phyloP scores from a whole-genome alignment of 2,113 vertebrate species.

The Cyanocitta stelleri region DNA sequence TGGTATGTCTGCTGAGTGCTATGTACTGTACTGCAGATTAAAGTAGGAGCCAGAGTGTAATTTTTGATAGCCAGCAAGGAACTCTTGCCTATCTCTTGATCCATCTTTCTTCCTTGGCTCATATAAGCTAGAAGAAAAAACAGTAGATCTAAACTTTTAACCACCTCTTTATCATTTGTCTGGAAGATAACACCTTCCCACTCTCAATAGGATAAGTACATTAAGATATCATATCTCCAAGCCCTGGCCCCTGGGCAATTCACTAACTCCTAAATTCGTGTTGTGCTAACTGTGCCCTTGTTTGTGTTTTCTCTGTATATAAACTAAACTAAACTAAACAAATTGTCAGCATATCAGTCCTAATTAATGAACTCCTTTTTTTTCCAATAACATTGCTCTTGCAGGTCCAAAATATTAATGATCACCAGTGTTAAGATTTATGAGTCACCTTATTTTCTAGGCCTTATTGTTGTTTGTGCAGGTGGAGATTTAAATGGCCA shows the following conservation, averaged over 20 bases:
- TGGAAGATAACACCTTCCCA: constrained; percentile 40
- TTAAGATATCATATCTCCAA: constrained; percentile 67
- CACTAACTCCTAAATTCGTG: constrained; percentile 49
- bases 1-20: not conserved
- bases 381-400: constrained; percentile 16
- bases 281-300: constrained; percentile 64
- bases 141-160: not conserved
- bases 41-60: not conserved
- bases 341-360: constrained; percentile 67
- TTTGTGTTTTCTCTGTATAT: constrained; percentile 69
- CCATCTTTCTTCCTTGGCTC: not conserved
- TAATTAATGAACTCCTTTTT: constrained; percentile 61
- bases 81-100: not conserved
- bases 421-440: constrained; percentile 72
- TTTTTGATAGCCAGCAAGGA: not conserved
- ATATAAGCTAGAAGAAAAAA: not conserved
- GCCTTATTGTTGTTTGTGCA: constrained; percentile 76
- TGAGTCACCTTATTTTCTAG: constrained; percentile 70
- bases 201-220: constrained; percentile 6
- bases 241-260: constrained; percentile 61
- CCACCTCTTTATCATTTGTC: not conserved
- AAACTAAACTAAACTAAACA: constrained; percentile 73
- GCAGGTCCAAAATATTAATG: constrained; percentile 67
- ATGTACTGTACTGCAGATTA: not conserved
- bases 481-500: constrained; percentile 77